These are phyloP conservation scores for Pygoscelis adeliae DNA, from an alignment of 2,113 vertebrate species.

Conservation along the genomic window DNA sequence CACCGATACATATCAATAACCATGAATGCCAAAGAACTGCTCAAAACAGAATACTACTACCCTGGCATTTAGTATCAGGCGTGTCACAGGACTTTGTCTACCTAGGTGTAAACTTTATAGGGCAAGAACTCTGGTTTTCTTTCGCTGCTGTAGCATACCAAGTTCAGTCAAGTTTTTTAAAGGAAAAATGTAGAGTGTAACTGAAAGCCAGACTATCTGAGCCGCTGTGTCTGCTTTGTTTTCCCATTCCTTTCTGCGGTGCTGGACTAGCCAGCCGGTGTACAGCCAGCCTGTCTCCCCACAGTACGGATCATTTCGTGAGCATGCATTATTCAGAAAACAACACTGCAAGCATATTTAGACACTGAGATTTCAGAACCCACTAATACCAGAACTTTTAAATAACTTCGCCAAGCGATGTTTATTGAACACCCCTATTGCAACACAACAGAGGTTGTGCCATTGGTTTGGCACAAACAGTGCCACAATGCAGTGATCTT, in stretches of 20 bases:
- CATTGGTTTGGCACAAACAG: accelerated
- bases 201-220: neutral
- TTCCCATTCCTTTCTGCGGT: neutral
- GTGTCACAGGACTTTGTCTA: neutral
- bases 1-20: neutral
- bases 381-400: neutral
- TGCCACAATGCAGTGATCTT: neutral
- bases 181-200: neutral
- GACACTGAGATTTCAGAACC: neutral
- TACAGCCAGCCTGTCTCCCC: neutral
- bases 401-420: neutral
- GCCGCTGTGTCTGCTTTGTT: neutral
- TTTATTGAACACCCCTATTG: neutral
- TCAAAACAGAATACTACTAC: neutral
- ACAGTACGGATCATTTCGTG: neutral
- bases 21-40: neutral
- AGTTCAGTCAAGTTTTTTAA: neutral
- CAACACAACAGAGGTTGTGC: neutral
- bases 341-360: neutral
- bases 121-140: neutral
- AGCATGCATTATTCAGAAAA: neutral
- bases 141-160: neutral
- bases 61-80: neutral
- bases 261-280: neutral
- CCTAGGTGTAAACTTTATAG: neutral